Conservation (phyloP, 2,888 invertebrate genomes). For the Disparrhopalites patrizii region DNA sequence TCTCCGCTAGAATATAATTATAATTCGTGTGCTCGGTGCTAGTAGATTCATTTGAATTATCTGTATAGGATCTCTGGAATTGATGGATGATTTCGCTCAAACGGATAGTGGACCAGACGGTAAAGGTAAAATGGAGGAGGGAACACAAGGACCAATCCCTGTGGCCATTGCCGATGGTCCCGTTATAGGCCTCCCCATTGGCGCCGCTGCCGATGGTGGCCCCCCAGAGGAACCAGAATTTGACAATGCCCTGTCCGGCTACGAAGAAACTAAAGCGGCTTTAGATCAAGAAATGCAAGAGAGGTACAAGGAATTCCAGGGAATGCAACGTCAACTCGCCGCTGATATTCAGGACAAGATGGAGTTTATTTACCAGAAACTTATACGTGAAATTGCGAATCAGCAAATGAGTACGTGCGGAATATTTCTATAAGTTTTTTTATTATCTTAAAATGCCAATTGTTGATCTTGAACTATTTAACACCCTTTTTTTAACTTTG, state of each 20-base stretch:
- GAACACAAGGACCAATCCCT: not conserved
- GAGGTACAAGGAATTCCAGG: constrained; percentile 36
- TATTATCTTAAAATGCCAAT: not conserved
- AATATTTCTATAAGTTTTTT: not conserved
- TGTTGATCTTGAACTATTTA: not conserved
- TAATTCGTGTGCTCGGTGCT: too few relatives aligned
- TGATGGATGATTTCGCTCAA: not conserved
- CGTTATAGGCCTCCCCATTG: not conserved
- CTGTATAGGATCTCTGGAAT: not conserved
- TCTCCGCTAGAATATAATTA: too few relatives aligned
- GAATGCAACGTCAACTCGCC: constrained; percentile 39
- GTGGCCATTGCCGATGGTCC: not conserved
- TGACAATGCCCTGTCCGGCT: not conserved
- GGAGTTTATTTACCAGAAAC: constrained; percentile 44
- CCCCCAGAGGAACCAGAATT: not conserved
- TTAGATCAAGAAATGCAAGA: constrained; percentile 33
- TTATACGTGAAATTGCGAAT: constrained; percentile 37
- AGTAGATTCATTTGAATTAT: too few relatives aligned
- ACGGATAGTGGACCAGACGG: not conserved
- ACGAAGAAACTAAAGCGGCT: not conserved
- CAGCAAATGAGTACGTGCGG: constrained; percentile 38
- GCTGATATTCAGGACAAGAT: constrained; percentile 42
- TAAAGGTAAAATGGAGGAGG: not conserved
- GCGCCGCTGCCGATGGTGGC: not conserved
- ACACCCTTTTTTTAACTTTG: not conserved